phyloP scores from a whole-genome alignment of 1,140 invertebrate genomes.

The Calosoma granatense region DNA sequence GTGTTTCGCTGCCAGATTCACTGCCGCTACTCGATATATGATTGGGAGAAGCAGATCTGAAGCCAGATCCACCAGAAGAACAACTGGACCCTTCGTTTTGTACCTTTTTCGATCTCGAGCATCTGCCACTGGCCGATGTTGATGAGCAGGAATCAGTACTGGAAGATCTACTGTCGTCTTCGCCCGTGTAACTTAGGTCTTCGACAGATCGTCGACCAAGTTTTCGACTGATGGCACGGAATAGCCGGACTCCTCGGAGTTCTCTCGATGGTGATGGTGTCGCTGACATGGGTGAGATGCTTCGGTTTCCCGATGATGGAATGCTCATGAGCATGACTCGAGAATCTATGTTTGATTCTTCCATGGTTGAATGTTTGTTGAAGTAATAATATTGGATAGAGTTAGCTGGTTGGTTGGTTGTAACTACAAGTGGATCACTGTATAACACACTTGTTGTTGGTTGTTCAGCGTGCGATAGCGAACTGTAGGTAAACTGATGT shows the following conservation, averaged over 20 bases:
- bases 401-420: no score
- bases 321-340: conserved; percentile 20
- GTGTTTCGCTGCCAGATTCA: conserved; percentile 17
- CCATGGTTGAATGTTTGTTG: no score
- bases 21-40: conserved; percentile 34
- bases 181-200: conserved; percentile 35
- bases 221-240: conserved; percentile 47
- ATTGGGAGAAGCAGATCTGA: conserved; percentile 46
- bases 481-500: not conserved
- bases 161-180: conserved; percentile 46
- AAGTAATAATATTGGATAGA: no score
- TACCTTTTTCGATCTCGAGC: conserved; percentile 27
- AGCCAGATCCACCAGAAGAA: conserved; percentile 23
- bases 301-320: conserved; percentile 17
- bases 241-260: conserved; percentile 42
- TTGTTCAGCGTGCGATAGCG: not conserved
- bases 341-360: not conserved
- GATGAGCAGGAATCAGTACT: conserved; percentile 46
- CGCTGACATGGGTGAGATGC: conserved; percentile 22
- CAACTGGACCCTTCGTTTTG: conserved; percentile 23
- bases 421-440: no score
- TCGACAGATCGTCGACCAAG: conserved; percentile 41
- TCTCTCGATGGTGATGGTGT: conserved; percentile 40
- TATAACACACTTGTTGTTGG: no score
- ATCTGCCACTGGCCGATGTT: conserved; percentile 38